phyloP scores from a whole-genome alignment of 2,113 vertebrate genomes.

The Chloebia gouldiae region DNA sequence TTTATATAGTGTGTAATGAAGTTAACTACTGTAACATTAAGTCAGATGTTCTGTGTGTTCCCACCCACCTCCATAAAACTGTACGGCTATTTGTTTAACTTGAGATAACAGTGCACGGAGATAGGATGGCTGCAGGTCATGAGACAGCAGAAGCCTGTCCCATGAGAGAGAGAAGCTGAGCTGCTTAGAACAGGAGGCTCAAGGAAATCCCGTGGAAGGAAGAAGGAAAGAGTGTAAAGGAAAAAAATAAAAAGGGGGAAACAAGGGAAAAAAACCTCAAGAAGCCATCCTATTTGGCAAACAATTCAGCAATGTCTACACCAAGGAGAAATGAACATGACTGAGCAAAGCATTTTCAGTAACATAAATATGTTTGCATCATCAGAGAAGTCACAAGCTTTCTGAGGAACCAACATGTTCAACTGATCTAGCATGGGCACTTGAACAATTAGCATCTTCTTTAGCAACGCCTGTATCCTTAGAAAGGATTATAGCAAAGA shows the following conservation, averaged over 20 bases:
- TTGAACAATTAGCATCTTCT: not conserved
- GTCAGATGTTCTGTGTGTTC: not conserved
- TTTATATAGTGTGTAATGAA: not conserved
- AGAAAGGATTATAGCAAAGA: not conserved
- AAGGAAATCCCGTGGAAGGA: not conserved
- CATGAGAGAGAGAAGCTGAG: not conserved
- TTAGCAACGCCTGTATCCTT: not conserved
- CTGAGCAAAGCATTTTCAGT: not conserved
- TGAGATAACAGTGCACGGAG: not conserved
- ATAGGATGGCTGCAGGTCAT: not conserved
- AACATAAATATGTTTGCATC: not conserved
- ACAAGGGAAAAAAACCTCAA: rapidly evolving
- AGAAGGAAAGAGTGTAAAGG: rapidly evolving
- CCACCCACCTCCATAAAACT: not conserved
- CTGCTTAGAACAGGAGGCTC: not conserved
- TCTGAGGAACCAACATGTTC: not conserved
- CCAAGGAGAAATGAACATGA: not conserved
- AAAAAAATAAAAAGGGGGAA: rapidly evolving
- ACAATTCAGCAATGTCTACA: not conserved
- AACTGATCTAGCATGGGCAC: rapidly evolving
- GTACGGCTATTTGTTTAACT: not conserved
- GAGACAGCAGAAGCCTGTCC: not conserved
- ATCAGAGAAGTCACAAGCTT: not conserved
- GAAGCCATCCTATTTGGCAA: not conserved
- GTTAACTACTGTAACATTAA: not conserved